These are phyloP conservation scores for Pachycephala philippinensis DNA, from an alignment of 2,113 vertebrate species.

Conservation along the genomic window DNA sequence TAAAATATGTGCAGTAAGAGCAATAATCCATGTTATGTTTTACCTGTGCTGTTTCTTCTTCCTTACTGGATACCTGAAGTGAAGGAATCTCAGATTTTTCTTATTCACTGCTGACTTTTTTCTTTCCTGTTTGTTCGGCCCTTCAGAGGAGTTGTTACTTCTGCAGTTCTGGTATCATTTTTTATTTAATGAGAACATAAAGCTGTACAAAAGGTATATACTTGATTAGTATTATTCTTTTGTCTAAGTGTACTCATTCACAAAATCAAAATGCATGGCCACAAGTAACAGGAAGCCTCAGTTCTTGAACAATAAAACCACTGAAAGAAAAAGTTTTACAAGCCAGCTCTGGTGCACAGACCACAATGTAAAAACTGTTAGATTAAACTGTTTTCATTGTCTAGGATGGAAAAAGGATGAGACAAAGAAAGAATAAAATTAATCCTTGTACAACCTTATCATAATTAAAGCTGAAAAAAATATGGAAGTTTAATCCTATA, in stretches of 20 bases:
- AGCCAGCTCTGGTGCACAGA: constrained; percentile 7
- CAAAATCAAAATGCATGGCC: neutral
- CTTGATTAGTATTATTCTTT: neutral
- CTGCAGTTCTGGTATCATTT: neutral
- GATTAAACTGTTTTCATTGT: constrained; percentile 24
- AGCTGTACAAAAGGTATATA: neutral
- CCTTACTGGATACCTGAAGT: neutral
- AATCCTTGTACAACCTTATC: neutral
- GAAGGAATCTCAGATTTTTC: neutral
- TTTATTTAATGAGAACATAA: neutral
- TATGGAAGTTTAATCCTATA: neutral
- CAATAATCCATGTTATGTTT: neutral
- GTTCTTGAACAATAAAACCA: constrained; percentile 39
- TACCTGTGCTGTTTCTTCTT: neutral
- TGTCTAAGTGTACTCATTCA: neutral
- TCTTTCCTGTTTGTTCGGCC: neutral
- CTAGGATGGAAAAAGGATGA: neutral
- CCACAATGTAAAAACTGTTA: constrained; percentile 23
- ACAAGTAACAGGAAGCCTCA: constrained; percentile 18
- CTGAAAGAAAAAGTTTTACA: constrained; percentile 40
- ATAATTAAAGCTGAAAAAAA: neutral
- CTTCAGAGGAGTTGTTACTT: neutral
- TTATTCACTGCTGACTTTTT: neutral
- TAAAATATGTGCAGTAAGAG: neutral
- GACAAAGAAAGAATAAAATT: neutral